A percentile compares a stretch with the other conserved stretches of the same genome.
Conservation (phyloP, 2,797 vertebrate genomes). For the Myioborus miniatus region DNA sequence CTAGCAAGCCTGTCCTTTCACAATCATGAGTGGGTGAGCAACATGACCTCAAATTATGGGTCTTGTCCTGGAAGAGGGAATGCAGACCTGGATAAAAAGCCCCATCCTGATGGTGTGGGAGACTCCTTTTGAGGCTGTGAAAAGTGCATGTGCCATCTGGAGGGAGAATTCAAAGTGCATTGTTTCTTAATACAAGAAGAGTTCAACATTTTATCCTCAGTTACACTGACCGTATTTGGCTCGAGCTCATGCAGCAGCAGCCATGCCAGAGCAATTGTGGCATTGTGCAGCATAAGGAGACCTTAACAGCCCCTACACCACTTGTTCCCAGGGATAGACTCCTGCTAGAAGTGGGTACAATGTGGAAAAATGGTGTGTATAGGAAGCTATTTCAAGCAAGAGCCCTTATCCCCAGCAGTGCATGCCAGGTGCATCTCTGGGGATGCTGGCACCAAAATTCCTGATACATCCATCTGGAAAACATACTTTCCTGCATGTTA, state of each 20-base stretch:
- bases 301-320: background rate
- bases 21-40: rapidly evolving
- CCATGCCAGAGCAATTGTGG: background rate
- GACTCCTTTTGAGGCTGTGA: background rate
- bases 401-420: background rate
- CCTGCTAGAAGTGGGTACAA: background rate
- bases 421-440: background rate
- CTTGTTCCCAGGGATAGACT: background rate
- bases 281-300: background rate
- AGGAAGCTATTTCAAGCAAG: background rate
- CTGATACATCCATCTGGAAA: background rate
- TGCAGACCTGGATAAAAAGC: background rate
- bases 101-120: background rate
- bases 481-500: background rate
- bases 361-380: background rate
- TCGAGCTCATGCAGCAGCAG: background rate
- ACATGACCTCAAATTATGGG: rapidly evolving
- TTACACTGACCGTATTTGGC: background rate
- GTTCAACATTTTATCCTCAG: background rate
- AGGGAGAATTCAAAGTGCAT: background rate
- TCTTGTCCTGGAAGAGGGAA: background rate
- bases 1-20: background rate
- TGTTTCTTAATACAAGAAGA: background rate
- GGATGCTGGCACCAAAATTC: background rate
- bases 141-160: background rate